These are phyloP conservation scores for Syngnathus scovelli DNA, from an alignment of 2,113 vertebrate species.

Conservation along the genomic window DNA sequence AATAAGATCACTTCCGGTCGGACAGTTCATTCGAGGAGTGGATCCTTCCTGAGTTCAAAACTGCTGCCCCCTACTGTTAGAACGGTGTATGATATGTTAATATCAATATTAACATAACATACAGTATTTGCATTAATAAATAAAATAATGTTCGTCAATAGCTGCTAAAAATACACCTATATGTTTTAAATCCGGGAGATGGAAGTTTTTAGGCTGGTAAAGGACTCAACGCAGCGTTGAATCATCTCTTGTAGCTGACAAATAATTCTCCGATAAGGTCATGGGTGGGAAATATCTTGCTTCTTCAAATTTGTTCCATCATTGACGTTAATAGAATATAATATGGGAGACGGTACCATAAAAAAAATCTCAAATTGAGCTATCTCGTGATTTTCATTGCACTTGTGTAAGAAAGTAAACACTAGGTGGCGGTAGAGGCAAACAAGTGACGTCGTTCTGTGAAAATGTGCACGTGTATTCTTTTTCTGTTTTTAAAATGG, in stretches of 20 bases:
- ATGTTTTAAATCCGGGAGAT: too few species aligned
- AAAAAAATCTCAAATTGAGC: not conserved
- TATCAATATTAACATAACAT: not conserved
- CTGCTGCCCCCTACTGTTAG: conserved; percentile 24
- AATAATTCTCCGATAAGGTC: too few species aligned
- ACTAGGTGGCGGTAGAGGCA: not conserved
- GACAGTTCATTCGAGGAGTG: conserved; percentile 26
- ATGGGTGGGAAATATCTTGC: too few species aligned
- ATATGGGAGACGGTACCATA: not conserved
- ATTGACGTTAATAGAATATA: too few species aligned
- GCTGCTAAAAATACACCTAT: too few species aligned
- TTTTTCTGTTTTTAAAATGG: not conserved
- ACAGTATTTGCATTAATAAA: not conserved
- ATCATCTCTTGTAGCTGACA: too few species aligned
- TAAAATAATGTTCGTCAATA: not conserved
- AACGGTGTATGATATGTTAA: not conserved
- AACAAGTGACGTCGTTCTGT: not conserved
- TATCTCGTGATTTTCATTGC: not conserved
- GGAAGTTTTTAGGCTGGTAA: too few species aligned
- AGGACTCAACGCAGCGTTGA: too few species aligned
- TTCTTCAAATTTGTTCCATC: too few species aligned
- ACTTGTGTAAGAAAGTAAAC: not conserved
- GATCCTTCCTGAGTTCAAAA: conserved; percentile 47
- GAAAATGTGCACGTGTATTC: not conserved
- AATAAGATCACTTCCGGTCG: conserved; percentile 22